Evolutionary conservation across 2,797 vertebrate species (phyloP).

Genomic region (Amphiprion clarkii): DNA sequence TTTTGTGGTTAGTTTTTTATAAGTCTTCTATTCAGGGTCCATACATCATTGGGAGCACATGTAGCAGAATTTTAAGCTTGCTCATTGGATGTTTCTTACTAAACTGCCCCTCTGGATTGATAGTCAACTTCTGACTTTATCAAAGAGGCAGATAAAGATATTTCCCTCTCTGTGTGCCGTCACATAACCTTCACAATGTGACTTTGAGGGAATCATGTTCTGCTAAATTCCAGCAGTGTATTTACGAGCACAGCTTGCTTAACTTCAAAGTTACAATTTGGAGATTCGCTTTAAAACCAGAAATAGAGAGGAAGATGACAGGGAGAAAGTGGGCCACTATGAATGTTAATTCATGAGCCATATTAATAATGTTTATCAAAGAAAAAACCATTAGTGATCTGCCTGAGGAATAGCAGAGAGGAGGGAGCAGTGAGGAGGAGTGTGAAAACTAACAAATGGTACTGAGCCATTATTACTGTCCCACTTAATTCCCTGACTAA

Average conservation of each 20-base stretch:
- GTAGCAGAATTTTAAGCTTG: background rate
- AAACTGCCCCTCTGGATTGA: too few relatives aligned
- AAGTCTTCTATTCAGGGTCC: too few relatives aligned
- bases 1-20: too few relatives aligned
- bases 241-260: conserved; percentile 15
- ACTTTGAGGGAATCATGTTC: background rate
- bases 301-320: background rate
- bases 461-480: conserved; percentile 17
- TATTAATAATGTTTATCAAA: conserved; percentile 55
- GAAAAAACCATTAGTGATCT: conserved; percentile 42
- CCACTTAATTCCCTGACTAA: conserved; percentile 25
- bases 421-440: conserved; percentile 6
- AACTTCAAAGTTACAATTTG: conserved; percentile 11
- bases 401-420: conserved; percentile 31
- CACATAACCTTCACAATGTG: background rate
- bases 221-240: background rate
- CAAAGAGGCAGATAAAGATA: too few relatives aligned
- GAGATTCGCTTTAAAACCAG: conserved; percentile 15
- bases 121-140: too few relatives aligned
- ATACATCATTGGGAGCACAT: too few relatives aligned
- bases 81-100: conserved; percentile 1
- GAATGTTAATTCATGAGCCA: conserved; percentile 28
- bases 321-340: conserved; percentile 37
- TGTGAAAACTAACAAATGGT: conserved; percentile 40
- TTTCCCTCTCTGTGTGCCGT: too few relatives aligned